Evolutionary conservation across 1,140 invertebrate genomes (phyloP).

Genomic region (Achatina immaculata): DNA sequence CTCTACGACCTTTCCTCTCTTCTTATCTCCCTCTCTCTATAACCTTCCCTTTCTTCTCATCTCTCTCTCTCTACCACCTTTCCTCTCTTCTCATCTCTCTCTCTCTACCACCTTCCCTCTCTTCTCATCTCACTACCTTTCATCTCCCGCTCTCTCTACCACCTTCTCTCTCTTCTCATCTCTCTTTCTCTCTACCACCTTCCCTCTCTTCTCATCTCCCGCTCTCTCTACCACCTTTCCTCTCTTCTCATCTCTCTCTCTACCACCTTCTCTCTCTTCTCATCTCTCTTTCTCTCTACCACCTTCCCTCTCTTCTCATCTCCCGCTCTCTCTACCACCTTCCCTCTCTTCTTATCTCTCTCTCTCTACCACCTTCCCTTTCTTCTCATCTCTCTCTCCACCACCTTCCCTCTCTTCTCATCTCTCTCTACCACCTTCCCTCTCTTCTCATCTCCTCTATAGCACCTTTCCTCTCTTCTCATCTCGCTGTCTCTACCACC

Average conservation of each 20-base stretch:
- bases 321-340: background rate
- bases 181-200: background rate
- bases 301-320: background rate
- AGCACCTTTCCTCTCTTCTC: background rate
- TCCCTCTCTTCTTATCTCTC: too few species aligned
- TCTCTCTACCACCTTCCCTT: too few species aligned
- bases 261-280: background rate
- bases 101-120: conserved; percentile 17
- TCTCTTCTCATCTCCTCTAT: background rate
- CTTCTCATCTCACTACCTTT: conserved; percentile 2
- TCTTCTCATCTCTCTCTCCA: too few species aligned
- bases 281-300: background rate
- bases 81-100: background rate
- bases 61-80: background rate
- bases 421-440: background rate
- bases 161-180: background rate
- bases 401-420: background rate
- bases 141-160: background rate
- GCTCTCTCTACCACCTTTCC: background rate
- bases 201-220: background rate
- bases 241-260: background rate
- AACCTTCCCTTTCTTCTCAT: background rate
- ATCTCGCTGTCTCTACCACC: too few species aligned
- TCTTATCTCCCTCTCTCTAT: background rate
- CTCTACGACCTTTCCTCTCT: too few species aligned